Conservation (phyloP, 2,888 invertebrate species). For the Acanthoscelides obtectus region DNA sequence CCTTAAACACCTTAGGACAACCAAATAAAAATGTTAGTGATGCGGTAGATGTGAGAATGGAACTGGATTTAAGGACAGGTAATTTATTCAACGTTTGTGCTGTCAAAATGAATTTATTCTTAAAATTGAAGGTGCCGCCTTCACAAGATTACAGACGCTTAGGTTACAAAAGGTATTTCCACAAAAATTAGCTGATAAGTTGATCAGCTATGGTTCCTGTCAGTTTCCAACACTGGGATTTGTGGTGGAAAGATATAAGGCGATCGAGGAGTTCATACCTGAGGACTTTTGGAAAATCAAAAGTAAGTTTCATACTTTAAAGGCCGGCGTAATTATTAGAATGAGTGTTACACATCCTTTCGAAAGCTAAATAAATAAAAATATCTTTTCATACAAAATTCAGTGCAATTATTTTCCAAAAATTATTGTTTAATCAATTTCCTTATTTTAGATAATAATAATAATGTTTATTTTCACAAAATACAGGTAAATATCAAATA, state of each 20-base stretch:
- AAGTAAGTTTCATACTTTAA: slow-evolving; percentile 51
- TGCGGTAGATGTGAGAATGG: slow-evolving; percentile 46
- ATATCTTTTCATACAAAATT: too few species aligned
- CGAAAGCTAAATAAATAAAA: too few species aligned
- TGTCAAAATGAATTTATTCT: slow-evolving; percentile 1
- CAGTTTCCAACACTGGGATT: slow-evolving; percentile 99
- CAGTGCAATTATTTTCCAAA: too few species aligned
- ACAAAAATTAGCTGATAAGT: slow-evolving; percentile 62
- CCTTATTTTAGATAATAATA: too few species aligned
- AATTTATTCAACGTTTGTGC: neutral
- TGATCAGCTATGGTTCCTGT: slow-evolving; percentile 97
- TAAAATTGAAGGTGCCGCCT: slow-evolving; percentile 74
- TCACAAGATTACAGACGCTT: slow-evolving; percentile 95
- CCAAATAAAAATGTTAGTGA: slow-evolving; percentile 61
- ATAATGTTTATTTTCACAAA: too few species aligned
- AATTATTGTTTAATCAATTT: too few species aligned
- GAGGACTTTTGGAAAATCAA: slow-evolving; percentile 96
- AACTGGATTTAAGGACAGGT: slow-evolving; percentile 45
- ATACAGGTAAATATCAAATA: too few species aligned
- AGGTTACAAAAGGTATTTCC: slow-evolving; percentile 80
- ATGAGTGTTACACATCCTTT: too few species aligned
- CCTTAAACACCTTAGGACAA: slow-evolving; percentile 69
- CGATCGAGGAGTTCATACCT: slow-evolving; percentile 83
- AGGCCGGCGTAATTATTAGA: neutral
- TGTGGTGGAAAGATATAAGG: slow-evolving; percentile 95